Conservation (phyloP, 2,888 invertebrate species). For the Strigamia maritima region DNA sequence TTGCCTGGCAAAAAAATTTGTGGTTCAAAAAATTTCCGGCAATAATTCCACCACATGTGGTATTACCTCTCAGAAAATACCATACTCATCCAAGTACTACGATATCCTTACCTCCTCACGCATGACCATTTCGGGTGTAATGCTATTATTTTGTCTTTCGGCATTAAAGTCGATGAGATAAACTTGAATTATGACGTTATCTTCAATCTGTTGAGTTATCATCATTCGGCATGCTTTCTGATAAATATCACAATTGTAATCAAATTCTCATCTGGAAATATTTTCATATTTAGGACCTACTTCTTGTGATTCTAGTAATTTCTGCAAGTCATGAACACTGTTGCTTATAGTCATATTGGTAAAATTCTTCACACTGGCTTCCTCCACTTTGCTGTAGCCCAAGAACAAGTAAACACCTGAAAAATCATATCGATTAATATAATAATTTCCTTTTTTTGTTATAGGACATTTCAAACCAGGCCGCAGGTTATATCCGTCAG, state of each 20-base stretch:
- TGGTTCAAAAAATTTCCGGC: too few relatives aligned
- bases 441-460: background rate
- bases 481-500: conserved; percentile 35
- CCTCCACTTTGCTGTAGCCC: conserved; percentile 86
- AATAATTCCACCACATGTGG: too few relatives aligned
- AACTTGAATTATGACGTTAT: conserved; percentile 85
- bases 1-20: too few relatives aligned
- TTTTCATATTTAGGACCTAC: background rate
- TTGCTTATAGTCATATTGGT: conserved; percentile 74
- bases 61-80: too few relatives aligned
- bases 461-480: conserved; percentile 35
- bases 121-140: conserved; percentile 40
- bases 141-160: conserved; percentile 37
- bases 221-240: conserved; percentile 63
- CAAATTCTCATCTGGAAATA: too few relatives aligned
- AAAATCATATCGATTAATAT: background rate
- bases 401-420: conserved; percentile 84
- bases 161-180: conserved; percentile 42
- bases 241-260: too few relatives aligned
- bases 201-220: conserved; percentile 78
- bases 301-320: conserved; percentile 28
- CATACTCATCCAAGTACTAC: too few relatives aligned
- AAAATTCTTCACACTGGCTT: conserved; percentile 73
- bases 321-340: conserved; percentile 49
- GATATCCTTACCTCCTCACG: conserved; percentile 42